Percentiles rank a stretch among this genome's conserved stretches.
Evolutionary conservation across 2,113 vertebrate species (phyloP).

Genomic region (Macrotus californicus): DNA sequence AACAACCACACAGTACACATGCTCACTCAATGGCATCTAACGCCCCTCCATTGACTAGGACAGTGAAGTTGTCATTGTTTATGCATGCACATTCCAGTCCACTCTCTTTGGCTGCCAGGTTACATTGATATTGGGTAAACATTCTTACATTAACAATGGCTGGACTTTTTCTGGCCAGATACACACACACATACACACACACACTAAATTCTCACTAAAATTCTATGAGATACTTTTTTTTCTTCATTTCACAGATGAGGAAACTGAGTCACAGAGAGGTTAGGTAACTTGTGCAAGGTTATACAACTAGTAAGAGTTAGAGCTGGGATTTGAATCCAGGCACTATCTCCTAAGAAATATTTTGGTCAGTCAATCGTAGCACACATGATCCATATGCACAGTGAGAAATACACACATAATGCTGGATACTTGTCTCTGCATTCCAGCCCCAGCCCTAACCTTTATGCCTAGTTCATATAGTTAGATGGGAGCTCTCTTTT

Average conservation of each 20-base stretch:
- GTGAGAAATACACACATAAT: neutral
- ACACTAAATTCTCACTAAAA: neutral
- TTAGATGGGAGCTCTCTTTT: neutral
- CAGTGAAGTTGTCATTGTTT: too few relatives aligned
- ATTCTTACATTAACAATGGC: too few relatives aligned
- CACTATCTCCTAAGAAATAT: neutral
- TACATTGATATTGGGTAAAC: too few relatives aligned
- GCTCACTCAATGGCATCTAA: too few relatives aligned
- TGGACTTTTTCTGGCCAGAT: too few relatives aligned
- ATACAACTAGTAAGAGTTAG: neutral
- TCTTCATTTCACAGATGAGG: neutral
- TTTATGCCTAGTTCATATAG: neutral
- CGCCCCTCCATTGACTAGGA: too few relatives aligned
- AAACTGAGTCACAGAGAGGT: neutral
- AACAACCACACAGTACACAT: too few relatives aligned
- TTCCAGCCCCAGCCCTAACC: neutral
- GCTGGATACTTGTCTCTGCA: neutral
- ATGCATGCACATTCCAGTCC: too few relatives aligned
- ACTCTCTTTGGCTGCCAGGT: too few relatives aligned
- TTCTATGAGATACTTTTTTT: neutral
- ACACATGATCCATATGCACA: neutral
- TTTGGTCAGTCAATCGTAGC: neutral
- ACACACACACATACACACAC: neutral
- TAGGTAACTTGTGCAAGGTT: neutral
- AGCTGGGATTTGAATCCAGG: neutral